These are phyloP conservation scores for Cryptotis parvus DNA, from an alignment of 2,113 vertebrate species.

Conservation along the genomic window DNA sequence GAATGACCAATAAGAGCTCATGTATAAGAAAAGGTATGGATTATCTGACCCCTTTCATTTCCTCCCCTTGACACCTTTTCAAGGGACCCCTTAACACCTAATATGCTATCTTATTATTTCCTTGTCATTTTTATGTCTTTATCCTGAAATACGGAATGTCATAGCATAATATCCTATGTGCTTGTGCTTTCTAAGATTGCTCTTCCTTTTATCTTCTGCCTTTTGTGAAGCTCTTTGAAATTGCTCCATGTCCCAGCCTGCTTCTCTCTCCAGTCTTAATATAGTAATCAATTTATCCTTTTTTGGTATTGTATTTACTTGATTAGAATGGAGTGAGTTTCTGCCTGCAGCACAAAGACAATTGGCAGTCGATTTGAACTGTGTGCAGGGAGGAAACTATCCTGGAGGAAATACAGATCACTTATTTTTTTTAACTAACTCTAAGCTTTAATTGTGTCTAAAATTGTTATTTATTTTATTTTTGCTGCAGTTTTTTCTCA, in stretches of 20 bases:
- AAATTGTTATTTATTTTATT: not conserved
- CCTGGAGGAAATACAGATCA: not conserved
- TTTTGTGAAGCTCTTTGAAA: not conserved
- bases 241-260: not conserved
- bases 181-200: no score
- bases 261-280: not conserved
- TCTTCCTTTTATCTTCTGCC: not conserved
- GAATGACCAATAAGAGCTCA: no score
- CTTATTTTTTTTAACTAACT: not conserved
- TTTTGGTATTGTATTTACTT: not conserved
- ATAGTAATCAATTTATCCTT: not conserved
- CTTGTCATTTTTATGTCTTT: no score
- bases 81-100: no score
- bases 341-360: not conserved
- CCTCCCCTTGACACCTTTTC: no score
- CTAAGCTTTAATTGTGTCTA: not conserved
- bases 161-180: no score
- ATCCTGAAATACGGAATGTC: no score
- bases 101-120: no score
- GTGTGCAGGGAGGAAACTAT: no score
- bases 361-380: not conserved
- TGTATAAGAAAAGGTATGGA: no score
- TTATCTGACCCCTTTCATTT: not conserved
- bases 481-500: not conserved
- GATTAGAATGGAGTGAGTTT: constrained; percentile 25